phyloP scores from a whole-genome alignment of 2,888 invertebrate species.

The Eupeodes latifasciatus region DNA sequence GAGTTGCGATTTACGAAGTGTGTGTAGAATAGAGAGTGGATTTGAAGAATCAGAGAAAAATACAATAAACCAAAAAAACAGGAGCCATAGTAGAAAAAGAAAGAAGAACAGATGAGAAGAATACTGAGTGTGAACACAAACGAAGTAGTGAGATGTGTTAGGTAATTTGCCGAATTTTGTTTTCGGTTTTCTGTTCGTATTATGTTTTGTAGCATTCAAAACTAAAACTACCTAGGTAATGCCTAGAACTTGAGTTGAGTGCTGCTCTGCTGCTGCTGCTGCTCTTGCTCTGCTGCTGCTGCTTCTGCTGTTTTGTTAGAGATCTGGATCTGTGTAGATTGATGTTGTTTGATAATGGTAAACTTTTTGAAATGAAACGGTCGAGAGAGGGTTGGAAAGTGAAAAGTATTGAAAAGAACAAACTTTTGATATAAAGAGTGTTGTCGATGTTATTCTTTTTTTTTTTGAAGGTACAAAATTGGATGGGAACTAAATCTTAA shows the following conservation, averaged over 20 bases:
- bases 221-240: conserved; percentile 13
- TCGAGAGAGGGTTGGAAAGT: conserved; percentile 35
- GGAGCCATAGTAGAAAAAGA: background rate
- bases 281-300: background rate
- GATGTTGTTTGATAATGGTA: conserved; percentile 2
- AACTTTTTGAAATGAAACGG: conserved; percentile 9
- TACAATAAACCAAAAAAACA: conserved; percentile 18
- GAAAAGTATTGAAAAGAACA: conserved; percentile 50
- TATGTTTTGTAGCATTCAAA: background rate
- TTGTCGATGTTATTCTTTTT: conserved; percentile 32
- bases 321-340: conserved; percentile 1
- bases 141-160: conserved; percentile 46
- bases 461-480: background rate
- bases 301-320: conserved; percentile 19
- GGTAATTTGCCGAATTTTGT: conserved; percentile 73
- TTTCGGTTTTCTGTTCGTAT: conserved; percentile 66
- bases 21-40: background rate
- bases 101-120: conserved; percentile 15
- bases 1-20: conserved; percentile 30
- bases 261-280: conserved; percentile 29
- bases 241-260: conserved; percentile 20
- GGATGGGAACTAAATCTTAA: background rate
- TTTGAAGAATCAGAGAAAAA: conserved; percentile 26
- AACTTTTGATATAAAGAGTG: conserved; percentile 45
- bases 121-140: background rate